Percentiles rank a stretch among this genome's conserved stretches.
Conservation (phyloP, 1,140 invertebrate genomes). For the Ceratitis capitata region DNA sequence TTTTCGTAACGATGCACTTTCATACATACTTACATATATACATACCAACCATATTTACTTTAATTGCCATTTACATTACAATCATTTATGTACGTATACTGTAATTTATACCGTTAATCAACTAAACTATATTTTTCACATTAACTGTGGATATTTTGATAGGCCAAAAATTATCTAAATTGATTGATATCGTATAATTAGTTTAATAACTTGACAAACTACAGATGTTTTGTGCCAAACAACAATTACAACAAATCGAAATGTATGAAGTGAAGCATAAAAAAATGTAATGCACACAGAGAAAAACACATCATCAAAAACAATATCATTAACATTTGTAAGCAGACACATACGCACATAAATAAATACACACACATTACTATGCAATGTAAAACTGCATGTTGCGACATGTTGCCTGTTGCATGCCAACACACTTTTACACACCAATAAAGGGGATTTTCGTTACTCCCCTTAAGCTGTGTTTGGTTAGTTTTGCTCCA, state of each 20-base stretch:
- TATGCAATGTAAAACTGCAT: neutral
- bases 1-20: too few species aligned
- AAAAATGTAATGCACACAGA: too few species aligned
- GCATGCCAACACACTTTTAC: neutral
- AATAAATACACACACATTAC: neutral
- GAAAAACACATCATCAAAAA: neutral
- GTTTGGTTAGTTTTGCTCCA: too few species aligned
- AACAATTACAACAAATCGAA: neutral
- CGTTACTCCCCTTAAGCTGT: neutral
- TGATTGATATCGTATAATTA: slow-evolving; percentile 27
- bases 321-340: neutral
- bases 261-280: neutral
- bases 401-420: neutral
- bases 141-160: neutral
- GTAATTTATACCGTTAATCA: neutral
- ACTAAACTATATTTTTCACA: neutral
- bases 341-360: neutral
- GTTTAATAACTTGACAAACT: slow-evolving; percentile 4
- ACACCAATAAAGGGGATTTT: neutral
- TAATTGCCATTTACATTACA: neutral
- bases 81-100: too few species aligned
- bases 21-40: neutral
- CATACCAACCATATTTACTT: neutral
- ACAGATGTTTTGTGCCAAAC: neutral
- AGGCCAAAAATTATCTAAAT: neutral